phyloP scores from a whole-genome alignment of 1,140 invertebrate genomes.

The Lepidurus apus region DNA sequence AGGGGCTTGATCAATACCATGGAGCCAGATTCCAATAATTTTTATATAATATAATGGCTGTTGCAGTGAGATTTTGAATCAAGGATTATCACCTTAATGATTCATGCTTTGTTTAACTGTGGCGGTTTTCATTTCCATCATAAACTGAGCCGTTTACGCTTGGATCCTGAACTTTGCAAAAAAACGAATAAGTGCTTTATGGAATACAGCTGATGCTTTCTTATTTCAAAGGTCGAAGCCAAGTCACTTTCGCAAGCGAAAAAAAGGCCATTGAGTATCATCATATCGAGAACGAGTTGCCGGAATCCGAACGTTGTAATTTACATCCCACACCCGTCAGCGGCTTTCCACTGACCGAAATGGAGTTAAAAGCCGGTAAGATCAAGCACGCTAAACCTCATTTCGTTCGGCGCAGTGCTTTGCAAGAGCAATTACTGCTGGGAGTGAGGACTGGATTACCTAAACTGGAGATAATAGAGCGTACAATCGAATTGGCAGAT shows the following conservation, averaged over 20 bases:
- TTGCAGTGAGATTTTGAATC: too few relatives aligned
- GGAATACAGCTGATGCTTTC: background rate
- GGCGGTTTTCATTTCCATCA: background rate
- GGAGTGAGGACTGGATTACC: background rate
- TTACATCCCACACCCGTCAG: background rate
- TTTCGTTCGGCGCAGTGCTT: background rate
- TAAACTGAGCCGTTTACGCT: background rate
- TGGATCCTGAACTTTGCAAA: background rate
- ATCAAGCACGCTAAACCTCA: background rate
- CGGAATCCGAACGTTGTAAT: background rate
- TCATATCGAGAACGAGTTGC: background rate
- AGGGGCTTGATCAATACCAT: background rate
- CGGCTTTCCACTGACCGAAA: background rate
- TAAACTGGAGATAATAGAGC: background rate
- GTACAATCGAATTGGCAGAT: background rate
- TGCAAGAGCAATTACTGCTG: background rate
- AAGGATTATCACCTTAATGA: background rate
- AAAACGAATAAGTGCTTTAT: background rate
- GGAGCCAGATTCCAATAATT: background rate
- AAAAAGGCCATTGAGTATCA: background rate
- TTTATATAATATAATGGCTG: too few relatives aligned
- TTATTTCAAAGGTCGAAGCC: constrained; percentile 6
- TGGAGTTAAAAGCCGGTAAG: background rate
- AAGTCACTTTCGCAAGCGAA: background rate
- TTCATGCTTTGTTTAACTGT: background rate